phyloP scores from a whole-genome alignment of 2,888 invertebrate species.

The Branchellion lobata region DNA sequence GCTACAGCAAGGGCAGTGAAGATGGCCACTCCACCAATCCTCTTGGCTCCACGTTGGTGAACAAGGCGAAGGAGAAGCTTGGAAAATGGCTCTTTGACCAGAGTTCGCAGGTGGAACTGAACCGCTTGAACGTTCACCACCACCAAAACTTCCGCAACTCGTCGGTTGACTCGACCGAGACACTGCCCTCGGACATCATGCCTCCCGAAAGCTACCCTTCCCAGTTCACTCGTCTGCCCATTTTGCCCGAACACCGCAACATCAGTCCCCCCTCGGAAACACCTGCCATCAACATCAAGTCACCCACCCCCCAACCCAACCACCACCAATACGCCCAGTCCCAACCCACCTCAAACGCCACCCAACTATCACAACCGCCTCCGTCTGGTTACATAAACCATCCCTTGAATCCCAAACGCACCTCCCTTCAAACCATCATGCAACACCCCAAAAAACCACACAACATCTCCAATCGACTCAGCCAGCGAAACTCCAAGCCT shows the following conservation, averaged over 20 bases:
- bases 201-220: not conserved
- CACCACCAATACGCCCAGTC: not conserved
- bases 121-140: not conserved
- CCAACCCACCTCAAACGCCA: not conserved
- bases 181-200: not conserved
- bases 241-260: constrained; percentile 21
- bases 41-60: constrained; percentile 1
- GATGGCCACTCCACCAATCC: constrained; percentile 18
- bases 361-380: not conserved
- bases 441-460: not conserved
- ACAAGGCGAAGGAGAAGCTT: constrained; percentile 42
- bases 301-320: not conserved
- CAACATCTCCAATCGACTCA: not conserved
- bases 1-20: constrained; percentile 40
- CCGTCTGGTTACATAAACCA: too few relatives aligned
- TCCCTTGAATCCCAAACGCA: too few relatives aligned
- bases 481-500: not conserved
- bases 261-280: not conserved
- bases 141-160: not conserved
- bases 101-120: constrained; percentile 42
- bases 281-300: not conserved
- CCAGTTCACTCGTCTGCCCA: constrained; percentile 10
- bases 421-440: too few relatives aligned
- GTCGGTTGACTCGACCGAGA: constrained; percentile 24
- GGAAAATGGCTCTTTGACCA: constrained; percentile 44